Conservation (phyloP, 1,140 invertebrate species). For the Acromyrmex echinatior region DNA sequence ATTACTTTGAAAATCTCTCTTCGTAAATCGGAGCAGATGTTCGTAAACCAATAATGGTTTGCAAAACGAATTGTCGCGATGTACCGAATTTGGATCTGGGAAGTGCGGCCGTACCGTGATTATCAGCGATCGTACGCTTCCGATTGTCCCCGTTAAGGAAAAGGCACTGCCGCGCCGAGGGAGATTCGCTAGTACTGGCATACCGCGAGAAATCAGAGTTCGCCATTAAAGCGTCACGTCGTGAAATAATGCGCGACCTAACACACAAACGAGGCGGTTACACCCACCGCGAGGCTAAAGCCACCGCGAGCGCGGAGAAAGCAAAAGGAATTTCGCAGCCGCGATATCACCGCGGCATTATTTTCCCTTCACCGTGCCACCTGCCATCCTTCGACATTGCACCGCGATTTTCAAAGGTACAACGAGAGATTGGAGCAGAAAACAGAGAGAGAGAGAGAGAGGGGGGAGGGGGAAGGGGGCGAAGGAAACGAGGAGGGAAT, state of each 20-base stretch:
- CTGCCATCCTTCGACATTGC: slow-evolving; percentile 77
- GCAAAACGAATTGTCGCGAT: neutral
- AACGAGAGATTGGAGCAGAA: slow-evolving; percentile 21
- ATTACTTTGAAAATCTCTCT: neutral
- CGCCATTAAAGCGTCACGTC: slow-evolving; percentile 72
- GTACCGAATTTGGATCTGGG: slow-evolving; percentile 17
- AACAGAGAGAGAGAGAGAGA: neutral
- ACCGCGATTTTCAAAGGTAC: slow-evolving; percentile 72
- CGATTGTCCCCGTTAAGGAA: slow-evolving; percentile 49
- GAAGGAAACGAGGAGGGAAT: no score
- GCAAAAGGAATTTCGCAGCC: slow-evolving; percentile 76
- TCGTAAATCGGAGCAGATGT: neutral
- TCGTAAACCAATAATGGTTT: neutral
- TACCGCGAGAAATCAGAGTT: slow-evolving; percentile 67
- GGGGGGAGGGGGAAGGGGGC: no score
- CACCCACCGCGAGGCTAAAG: slow-evolving; percentile 72
- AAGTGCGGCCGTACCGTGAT: slow-evolving; percentile 9
- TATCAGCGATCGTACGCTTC: slow-evolving; percentile 35
- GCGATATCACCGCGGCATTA: slow-evolving; percentile 75
- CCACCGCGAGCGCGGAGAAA: slow-evolving; percentile 66
- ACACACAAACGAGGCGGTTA: slow-evolving; percentile 71
- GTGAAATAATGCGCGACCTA: slow-evolving; percentile 71
- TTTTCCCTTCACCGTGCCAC: slow-evolving; percentile 76
- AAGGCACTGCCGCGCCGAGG: neutral
- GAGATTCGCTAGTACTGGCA: slow-evolving; percentile 24